Evolutionary conservation across 2,888 invertebrate genomes (phyloP).

Genomic region (Acanthacorydalis orientalis): DNA sequence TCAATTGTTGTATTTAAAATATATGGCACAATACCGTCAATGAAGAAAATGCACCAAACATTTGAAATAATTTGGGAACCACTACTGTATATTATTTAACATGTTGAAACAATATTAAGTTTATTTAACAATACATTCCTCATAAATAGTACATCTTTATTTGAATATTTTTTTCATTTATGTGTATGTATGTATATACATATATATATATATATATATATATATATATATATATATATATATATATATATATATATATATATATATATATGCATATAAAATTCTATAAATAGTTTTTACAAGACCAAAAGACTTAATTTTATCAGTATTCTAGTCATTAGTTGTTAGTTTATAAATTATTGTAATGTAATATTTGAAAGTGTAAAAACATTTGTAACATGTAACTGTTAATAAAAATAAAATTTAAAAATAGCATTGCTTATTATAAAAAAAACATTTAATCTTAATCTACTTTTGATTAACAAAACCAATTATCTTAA

Average conservation of each 20-base stretch:
- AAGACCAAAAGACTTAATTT: slow-evolving; percentile 19
- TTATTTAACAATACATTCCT: background rate
- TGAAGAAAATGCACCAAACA: background rate
- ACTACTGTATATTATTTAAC: no score
- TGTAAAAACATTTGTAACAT: slow-evolving; percentile 17
- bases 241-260: slow-evolving; percentile 8
- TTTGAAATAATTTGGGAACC: no score
- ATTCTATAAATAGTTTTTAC: background rate
- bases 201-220: no score
- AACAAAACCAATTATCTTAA: no score
- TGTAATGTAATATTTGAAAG: slow-evolving; percentile 16
- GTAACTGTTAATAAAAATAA: slow-evolving; percentile 1
- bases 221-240: slow-evolving; percentile 8
- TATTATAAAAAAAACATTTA: no score
- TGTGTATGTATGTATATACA: no score
- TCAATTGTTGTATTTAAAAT: background rate
- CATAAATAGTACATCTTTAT: background rate
- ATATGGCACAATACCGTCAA: no score
- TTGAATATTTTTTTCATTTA: slow-evolving; percentile 2
- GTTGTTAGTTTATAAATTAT: slow-evolving; percentile 15
- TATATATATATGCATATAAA: background rate
- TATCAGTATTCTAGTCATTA: slow-evolving; percentile 22
- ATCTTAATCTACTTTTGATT: no score
- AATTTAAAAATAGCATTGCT: no score
- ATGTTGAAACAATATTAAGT: no score